These are phyloP conservation scores for Achatina immaculata DNA, from an alignment of 1,140 invertebrate genomes.

Conservation along the genomic window DNA sequence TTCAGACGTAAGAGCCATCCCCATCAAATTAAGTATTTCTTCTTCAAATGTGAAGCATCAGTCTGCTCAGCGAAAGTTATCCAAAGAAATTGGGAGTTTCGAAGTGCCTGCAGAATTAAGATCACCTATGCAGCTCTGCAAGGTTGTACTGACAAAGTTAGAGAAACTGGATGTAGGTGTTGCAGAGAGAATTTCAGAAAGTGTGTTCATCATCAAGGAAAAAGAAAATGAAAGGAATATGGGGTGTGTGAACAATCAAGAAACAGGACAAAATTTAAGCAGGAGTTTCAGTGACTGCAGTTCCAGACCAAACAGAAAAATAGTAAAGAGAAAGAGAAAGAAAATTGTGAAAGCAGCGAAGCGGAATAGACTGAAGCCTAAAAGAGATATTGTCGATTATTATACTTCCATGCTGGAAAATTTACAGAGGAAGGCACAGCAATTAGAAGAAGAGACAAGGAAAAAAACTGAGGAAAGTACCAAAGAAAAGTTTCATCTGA, in stretches of 20 bases:
- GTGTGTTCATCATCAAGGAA: background rate
- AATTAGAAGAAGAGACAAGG: conserved; percentile 17
- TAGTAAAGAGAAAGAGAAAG: background rate
- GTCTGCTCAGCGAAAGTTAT: too few relatives aligned
- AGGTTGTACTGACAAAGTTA: background rate
- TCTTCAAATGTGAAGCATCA: background rate
- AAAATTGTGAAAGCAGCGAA: background rate
- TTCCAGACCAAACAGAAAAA: background rate
- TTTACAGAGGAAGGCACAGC: conserved; percentile 23
- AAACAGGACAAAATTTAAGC: background rate
- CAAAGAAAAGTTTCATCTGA: background rate
- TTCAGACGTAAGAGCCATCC: background rate
- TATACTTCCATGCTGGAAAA: conserved; percentile 3
- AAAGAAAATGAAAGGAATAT: background rate
- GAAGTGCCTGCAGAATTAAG: background rate
- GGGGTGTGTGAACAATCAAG: too few relatives aligned
- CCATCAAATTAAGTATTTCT: background rate
- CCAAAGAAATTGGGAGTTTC: background rate
- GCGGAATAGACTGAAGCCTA: background rate
- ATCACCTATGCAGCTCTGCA: background rate
- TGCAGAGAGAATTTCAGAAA: background rate
- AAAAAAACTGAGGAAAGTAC: conserved; percentile 9
- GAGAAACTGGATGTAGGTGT: background rate
- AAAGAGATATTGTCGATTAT: conserved; percentile 28
- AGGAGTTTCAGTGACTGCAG: background rate